phyloP scores from a whole-genome alignment of 2,797 vertebrate genomes.

The Emydoidea blandingii region DNA sequence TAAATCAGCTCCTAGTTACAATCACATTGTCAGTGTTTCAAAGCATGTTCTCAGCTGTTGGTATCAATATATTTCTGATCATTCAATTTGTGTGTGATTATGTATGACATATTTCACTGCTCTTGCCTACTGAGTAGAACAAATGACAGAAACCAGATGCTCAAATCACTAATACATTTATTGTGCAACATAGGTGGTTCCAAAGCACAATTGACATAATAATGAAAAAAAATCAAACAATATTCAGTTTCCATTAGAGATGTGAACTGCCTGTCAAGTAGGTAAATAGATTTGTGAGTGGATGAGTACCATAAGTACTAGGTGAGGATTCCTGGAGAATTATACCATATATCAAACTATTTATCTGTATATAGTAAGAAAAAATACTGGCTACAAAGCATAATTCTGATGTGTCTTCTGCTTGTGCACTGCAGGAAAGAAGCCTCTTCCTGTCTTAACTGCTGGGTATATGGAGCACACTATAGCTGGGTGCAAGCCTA shows the following conservation, averaged over 20 bases:
- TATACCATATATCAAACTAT: accelerated
- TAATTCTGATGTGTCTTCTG: background rate
- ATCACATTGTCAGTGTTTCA: background rate
- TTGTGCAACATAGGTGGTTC: background rate
- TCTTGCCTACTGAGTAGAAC: background rate
- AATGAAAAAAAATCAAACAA: background rate
- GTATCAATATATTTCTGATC: background rate
- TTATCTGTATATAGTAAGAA: background rate
- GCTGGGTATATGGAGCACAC: background rate
- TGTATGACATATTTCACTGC: background rate
- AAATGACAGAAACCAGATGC: background rate
- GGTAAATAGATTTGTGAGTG: background rate
- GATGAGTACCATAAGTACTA: background rate
- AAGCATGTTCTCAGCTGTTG: background rate
- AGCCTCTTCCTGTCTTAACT: background rate
- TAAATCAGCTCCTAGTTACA: background rate
- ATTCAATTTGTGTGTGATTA: background rate
- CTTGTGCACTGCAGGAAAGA: background rate
- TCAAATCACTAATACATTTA: background rate
- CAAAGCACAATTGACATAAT: background rate
- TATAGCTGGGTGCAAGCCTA: no score
- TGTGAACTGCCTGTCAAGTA: background rate
- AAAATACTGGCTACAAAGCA: background rate
- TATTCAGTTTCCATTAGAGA: background rate
- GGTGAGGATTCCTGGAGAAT: background rate